phyloP scores from a whole-genome alignment of 2,797 vertebrate genomes.

The Capromys pilorides region DNA sequence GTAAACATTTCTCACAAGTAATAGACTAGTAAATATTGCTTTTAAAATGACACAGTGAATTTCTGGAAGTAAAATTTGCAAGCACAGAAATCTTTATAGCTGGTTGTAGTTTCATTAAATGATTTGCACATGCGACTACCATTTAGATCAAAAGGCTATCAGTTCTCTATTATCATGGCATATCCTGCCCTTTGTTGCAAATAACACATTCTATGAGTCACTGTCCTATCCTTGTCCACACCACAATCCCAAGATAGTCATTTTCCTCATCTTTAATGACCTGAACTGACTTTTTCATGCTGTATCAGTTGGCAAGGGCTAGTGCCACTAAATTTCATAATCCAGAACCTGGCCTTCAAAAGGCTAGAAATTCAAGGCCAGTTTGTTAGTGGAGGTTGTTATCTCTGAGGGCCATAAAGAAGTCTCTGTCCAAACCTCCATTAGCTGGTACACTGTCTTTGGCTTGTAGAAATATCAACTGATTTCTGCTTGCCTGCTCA shows the following conservation, averaged over 20 bases:
- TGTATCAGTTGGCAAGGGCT: background rate
- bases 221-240: rapidly evolving
- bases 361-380: background rate
- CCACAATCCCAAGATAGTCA: background rate
- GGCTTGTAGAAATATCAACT: background rate
- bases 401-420: background rate
- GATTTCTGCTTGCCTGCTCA: background rate
- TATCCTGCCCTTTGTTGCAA: rapidly evolving
- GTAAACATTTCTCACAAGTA: background rate
- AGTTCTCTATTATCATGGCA: background rate
- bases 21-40: background rate
- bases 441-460: background rate
- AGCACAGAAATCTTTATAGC: background rate
- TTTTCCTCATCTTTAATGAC: background rate
- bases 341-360: background rate
- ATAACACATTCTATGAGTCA: background rate
- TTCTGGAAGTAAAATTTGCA: background rate
- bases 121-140: too few relatives aligned
- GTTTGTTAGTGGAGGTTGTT: background rate
- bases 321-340: background rate
- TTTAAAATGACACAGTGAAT: background rate
- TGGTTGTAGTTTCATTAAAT: background rate
- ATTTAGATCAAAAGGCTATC: background rate
- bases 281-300: background rate
- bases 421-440: background rate